Percentiles rank a stretch among this genome's conserved stretches.
Evolutionary conservation across 1,140 invertebrate species (phyloP).

Genomic region (Halyomorpha halys): DNA sequence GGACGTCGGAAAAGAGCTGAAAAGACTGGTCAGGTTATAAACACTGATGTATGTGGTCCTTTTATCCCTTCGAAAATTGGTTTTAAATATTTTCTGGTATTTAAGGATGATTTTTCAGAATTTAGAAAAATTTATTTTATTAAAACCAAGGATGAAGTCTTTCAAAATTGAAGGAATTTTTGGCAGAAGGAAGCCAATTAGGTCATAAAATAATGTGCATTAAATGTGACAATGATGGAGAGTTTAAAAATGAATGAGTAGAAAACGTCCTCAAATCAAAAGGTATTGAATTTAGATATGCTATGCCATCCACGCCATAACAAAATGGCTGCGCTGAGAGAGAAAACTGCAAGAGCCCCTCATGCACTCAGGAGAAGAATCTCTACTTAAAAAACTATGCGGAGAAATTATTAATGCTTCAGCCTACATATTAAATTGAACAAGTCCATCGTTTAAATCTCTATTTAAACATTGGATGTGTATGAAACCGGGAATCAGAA

Average conservation of each 20-base stretch:
- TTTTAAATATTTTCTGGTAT: no score
- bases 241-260: conserved; percentile 32
- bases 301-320: no score
- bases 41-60: conserved; percentile 33
- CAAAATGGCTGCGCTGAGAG: no score
- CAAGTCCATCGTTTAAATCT: not conserved
- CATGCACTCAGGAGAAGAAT: not conserved
- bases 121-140: conserved; percentile 32
- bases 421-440: not conserved
- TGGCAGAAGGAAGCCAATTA: no score
- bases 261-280: conserved; percentile 30
- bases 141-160: conserved; percentile 33
- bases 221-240: conserved; percentile 34
- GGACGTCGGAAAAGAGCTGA: conserved; percentile 30
- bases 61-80: conserved; percentile 30
- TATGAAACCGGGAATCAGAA: not conserved
- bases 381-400: not conserved
- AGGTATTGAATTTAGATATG: no score
- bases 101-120: no score
- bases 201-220: conserved; percentile 32
- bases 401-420: not conserved
- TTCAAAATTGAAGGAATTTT: conserved; percentile 30
- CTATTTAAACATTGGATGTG: not conserved
- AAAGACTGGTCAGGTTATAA: conserved; percentile 32
- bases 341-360: not conserved